These are phyloP conservation scores for Andricus quercusramuli DNA, from an alignment of 2,888 invertebrate species.

Conservation along the genomic window DNA sequence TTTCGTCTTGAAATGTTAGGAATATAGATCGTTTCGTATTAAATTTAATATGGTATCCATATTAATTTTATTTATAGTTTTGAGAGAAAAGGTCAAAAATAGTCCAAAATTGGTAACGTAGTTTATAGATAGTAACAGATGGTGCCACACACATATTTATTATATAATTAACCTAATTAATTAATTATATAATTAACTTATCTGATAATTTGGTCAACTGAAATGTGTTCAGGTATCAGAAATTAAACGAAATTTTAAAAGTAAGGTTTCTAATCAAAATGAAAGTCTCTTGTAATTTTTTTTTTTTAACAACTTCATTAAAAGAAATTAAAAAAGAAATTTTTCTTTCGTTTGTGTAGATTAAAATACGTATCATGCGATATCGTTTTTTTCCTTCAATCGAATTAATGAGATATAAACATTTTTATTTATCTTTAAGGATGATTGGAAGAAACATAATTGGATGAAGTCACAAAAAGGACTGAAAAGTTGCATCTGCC, in stretches of 20 bases:
- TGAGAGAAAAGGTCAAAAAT: too few species aligned
- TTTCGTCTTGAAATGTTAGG: too few species aligned
- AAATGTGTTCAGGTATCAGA: neutral
- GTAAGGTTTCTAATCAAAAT: neutral
- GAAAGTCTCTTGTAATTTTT: neutral
- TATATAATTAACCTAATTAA: too few species aligned
- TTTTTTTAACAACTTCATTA: neutral
- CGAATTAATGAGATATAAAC: neutral
- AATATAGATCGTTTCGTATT: too few species aligned
- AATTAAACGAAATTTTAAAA: neutral
- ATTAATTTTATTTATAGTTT: too few species aligned
- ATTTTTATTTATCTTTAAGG: neutral
- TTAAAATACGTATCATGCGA: too few species aligned
- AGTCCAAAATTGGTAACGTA: too few species aligned
- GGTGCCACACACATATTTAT: too few species aligned
- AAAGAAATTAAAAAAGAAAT: neutral
- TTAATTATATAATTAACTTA: too few species aligned
- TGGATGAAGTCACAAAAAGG: neutral
- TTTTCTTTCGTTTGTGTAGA: neutral
- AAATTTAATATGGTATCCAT: too few species aligned
- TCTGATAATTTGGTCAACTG: neutral
- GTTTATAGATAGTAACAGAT: too few species aligned
- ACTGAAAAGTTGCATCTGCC: neutral
- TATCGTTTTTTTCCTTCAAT: neutral
- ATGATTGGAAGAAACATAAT: neutral